Conservation (phyloP, 2,888 invertebrate genomes). For the Troides oblongomaculatus region DNA sequence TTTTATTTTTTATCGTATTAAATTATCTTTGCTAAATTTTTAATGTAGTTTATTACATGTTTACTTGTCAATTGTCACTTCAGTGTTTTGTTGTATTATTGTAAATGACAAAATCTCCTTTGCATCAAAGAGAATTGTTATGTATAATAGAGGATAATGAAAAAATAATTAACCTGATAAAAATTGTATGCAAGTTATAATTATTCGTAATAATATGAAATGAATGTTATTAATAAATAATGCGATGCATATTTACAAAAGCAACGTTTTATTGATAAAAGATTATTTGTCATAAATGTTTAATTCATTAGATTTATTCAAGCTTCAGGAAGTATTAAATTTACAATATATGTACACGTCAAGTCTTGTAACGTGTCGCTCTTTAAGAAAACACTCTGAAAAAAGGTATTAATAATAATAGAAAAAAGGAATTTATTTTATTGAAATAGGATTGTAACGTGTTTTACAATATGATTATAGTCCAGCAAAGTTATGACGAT, state of each 20-base stretch:
- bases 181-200: background rate
- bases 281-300: background rate
- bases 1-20: background rate
- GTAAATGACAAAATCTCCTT: background rate
- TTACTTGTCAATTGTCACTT: conserved; percentile 23
- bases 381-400: background rate
- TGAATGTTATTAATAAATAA: background rate
- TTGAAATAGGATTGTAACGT: background rate
- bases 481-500: background rate
- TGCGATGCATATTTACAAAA: background rate
- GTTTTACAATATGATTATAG: background rate
- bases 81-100: conserved; percentile 4
- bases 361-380: background rate
- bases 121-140: conserved; percentile 1
- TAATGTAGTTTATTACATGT: conserved; percentile 12
- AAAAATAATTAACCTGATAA: background rate
- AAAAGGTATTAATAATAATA: background rate
- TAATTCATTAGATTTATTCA: background rate
- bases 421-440: background rate
- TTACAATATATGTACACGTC: background rate
- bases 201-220: background rate
- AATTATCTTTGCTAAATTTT: conserved; percentile 12
- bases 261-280: background rate
- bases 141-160: background rate
- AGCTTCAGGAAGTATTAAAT: background rate